Conservation (phyloP, 1,140 invertebrate genomes). For the Diploscapter pachys region DNA sequence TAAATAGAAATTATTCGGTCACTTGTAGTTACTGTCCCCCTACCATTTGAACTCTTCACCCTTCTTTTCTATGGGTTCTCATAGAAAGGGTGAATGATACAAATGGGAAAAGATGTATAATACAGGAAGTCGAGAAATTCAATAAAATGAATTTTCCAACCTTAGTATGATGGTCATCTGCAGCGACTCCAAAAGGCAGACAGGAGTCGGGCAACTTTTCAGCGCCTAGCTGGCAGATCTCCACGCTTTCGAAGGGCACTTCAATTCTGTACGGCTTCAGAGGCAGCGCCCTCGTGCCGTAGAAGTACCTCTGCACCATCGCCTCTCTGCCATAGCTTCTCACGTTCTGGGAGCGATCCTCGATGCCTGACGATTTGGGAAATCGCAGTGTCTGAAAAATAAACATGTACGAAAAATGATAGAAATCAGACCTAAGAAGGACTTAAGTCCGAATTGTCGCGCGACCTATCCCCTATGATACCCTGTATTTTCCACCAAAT, state of each 20-base stretch:
- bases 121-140: neutral
- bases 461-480: too few relatives aligned
- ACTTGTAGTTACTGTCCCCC: neutral
- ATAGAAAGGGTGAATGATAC: neutral
- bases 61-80: neutral
- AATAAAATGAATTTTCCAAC: neutral
- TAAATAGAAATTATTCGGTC: neutral
- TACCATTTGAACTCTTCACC: neutral
- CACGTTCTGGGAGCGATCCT: slow-evolving; percentile 55
- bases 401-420: neutral
- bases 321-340: slow-evolving; percentile 17
- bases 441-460: too few relatives aligned
- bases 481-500: too few relatives aligned
- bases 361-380: slow-evolving; percentile 91
- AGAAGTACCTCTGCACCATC: slow-evolving; percentile 73
- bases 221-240: slow-evolving; percentile 89
- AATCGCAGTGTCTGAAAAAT: neutral
- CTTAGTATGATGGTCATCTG: slow-evolving; percentile 68
- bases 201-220: slow-evolving; percentile 82
- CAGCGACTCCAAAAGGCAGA: slow-evolving; percentile 89
- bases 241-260: slow-evolving; percentile 79
- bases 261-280: slow-evolving; percentile 74
- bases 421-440: neutral
- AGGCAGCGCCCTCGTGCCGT: slow-evolving; percentile 66
- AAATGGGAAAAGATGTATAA: neutral